phyloP scores from a whole-genome alignment of 2,113 vertebrate genomes.

The Xenotilapia caudafasciata region DNA sequence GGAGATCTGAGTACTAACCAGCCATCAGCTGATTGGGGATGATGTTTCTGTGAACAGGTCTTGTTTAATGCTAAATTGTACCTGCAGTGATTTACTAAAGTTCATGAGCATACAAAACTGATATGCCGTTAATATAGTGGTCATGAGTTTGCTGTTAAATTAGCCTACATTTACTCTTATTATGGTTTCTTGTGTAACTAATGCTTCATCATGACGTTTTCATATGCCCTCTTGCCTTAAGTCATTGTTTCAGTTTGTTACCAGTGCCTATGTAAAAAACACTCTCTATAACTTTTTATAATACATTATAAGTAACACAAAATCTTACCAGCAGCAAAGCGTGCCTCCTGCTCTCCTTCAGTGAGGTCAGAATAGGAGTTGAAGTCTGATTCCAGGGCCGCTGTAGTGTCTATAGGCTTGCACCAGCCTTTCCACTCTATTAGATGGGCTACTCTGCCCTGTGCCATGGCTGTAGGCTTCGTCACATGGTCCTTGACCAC shows the following conservation, averaged over 20 bases:
- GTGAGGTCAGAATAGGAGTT: conserved; percentile 93
- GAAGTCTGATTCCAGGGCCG: conserved; percentile 85
- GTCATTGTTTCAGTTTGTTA: not conserved
- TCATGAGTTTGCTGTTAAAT: not conserved
- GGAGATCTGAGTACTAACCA: not conserved
- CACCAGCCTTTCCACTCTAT: conserved; percentile 99
- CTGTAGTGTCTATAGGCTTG: conserved; percentile 84
- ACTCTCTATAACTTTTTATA: not conserved
- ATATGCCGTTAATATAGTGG: not conserved
- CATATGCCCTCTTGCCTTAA: not conserved
- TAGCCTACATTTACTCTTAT: not conserved
- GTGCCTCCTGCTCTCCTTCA: conserved; percentile 93
- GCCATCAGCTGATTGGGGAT: not conserved
- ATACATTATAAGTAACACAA: not conserved
- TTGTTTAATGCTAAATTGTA: not conserved
- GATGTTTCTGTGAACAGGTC: not conserved
- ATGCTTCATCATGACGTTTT: not conserved
- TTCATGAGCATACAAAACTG: not conserved
- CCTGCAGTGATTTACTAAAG: not conserved
- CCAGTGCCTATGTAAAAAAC: not conserved
- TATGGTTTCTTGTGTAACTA: not conserved
- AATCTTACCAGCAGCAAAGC: conserved; percentile 86
- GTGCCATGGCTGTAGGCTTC: conserved; percentile 95
- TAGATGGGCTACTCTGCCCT: conserved; percentile 93
- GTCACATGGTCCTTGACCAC: conserved; percentile 98